Evolutionary conservation across 2,797 vertebrate genomes (phyloP).

Genomic region (Sorex maritimensis): DNA sequence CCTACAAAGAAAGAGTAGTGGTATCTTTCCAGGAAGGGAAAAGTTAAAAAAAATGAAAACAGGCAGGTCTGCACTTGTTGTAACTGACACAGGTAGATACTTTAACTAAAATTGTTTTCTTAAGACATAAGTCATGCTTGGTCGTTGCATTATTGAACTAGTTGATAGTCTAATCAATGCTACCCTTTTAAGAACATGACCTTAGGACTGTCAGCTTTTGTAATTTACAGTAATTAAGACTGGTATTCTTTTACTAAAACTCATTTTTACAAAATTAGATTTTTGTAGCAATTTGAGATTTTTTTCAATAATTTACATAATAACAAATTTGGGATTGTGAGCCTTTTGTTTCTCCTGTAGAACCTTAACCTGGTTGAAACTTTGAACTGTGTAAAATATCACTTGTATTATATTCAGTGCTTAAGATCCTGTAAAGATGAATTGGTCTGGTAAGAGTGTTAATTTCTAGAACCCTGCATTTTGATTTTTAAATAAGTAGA

Average conservation of each 20-base stretch:
- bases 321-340: slow-evolving; percentile 55
- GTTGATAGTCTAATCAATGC: slow-evolving; percentile 53
- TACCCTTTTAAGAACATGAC: slow-evolving; percentile 61
- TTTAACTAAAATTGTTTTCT: slow-evolving; percentile 88
- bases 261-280: slow-evolving; percentile 51
- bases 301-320: slow-evolving; percentile 46
- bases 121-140: slow-evolving; percentile 78
- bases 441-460: slow-evolving; percentile 68
- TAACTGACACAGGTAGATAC: slow-evolving; percentile 92
- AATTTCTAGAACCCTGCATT: slow-evolving; percentile 63
- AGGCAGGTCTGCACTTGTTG: slow-evolving; percentile 91
- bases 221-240: slow-evolving; percentile 63
- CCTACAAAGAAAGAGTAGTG: slow-evolving; percentile 94
- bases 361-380: slow-evolving; percentile 20
- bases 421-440: slow-evolving; percentile 72
- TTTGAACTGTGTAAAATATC: slow-evolving; percentile 72
- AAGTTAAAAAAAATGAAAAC: slow-evolving; percentile 94
- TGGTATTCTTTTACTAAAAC: neutral
- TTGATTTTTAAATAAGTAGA: slow-evolving; percentile 36
- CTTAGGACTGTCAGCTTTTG: slow-evolving; percentile 63
- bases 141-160: slow-evolving; percentile 67
- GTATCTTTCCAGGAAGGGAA: slow-evolving; percentile 95
- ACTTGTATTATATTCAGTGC: slow-evolving; percentile 49
- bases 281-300: slow-evolving; percentile 39
- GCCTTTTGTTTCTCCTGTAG: slow-evolving; percentile 44